phyloP scores from a whole-genome alignment of 1,140 invertebrate species.

The Drosophila rhopaloa region DNA sequence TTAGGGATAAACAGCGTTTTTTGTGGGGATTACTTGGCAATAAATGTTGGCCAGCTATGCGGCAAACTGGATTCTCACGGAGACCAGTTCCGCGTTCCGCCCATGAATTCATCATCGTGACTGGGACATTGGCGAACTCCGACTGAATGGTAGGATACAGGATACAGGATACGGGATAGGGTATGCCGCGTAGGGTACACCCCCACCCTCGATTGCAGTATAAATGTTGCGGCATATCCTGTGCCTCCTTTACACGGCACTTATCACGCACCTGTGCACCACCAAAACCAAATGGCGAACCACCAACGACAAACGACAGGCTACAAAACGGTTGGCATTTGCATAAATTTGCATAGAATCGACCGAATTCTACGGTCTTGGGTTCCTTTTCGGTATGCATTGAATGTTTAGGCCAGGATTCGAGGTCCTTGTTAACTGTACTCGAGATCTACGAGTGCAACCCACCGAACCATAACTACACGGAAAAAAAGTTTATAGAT shows the following conservation, averaged over 20 bases:
- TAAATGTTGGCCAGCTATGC: not conserved
- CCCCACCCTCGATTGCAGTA: slow-evolving; percentile 5
- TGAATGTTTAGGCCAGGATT: slow-evolving; percentile 26
- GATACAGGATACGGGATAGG: not conserved
- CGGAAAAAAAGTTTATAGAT: not conserved
- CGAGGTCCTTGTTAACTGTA: slow-evolving; percentile 41
- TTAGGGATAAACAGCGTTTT: slow-evolving; percentile 26
- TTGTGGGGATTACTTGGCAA: slow-evolving; percentile 32
- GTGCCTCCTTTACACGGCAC: slow-evolving; percentile 62
- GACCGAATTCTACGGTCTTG: slow-evolving; percentile 5
- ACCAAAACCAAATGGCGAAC: slow-evolving; percentile 22
- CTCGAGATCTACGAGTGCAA: slow-evolving; percentile 1
- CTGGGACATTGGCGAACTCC: not conserved
- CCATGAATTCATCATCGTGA: slow-evolving; percentile 17
- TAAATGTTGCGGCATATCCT: slow-evolving; percentile 50
- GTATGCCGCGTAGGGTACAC: not conserved
- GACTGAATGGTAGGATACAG: slow-evolving; percentile 11
- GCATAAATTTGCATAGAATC: slow-evolving; percentile 72
- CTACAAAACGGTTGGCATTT: slow-evolving; percentile 66
- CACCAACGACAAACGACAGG: slow-evolving; percentile 16
- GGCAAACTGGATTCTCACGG: slow-evolving; percentile 24
- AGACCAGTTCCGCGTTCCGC: slow-evolving; percentile 18
- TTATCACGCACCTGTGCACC: slow-evolving; percentile 74
- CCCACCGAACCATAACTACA: slow-evolving; percentile 18
- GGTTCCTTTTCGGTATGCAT: not conserved